Evolutionary conservation across 2,888 invertebrate species (phyloP), one percentile per base, ranked within the genome.

Genomic region (Pedicia rivosa): DNA sequence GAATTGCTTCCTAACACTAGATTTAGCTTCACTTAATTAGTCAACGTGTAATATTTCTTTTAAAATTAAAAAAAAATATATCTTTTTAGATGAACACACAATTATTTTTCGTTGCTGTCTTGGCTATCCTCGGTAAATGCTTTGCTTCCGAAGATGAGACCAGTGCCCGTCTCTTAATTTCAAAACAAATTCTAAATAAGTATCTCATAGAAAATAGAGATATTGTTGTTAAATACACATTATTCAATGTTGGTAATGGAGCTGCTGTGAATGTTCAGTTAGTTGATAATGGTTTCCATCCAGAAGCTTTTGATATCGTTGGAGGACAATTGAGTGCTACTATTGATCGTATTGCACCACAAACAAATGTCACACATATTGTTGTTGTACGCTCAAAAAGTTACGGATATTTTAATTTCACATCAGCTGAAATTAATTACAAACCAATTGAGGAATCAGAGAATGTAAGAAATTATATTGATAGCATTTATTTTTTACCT

Each of bases 171-270:
- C 66, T 97, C 34, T 65, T 97, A 43, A 78, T 91, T 16, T 86
- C 88, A 8, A 97, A 97, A 64, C 86, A 88, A 63, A 81, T 97
- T 51, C 70, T 94, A 42, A 97, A 97, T 58, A 88, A 86, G 64
- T 95, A 91, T 56, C 67, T 97, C 43, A 95, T 98, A 2, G 94
- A 97, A 67, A 82, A 82, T 53, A 87, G 90, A 76, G 97, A 98
- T 59, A 77, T 97, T 49, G 74, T 95, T 43, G 78, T 97, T 28
- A 88, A 94, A 65, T 97, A 97, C 59, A 86, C 83, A 10, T 67
- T 97, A 40, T 91, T 76, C 65, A 97, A 97, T 59, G 81, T 94
- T 42, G 97, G 97, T 35, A 82, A 74, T 42, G 80, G 82, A 43
- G 82, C 92, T 39, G 95, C 95, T 19, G 74, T 86, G 25, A 78